These are phyloP conservation scores for Heliothis virescens DNA, from an alignment of 1,140 invertebrate species.

Conservation along the genomic window DNA sequence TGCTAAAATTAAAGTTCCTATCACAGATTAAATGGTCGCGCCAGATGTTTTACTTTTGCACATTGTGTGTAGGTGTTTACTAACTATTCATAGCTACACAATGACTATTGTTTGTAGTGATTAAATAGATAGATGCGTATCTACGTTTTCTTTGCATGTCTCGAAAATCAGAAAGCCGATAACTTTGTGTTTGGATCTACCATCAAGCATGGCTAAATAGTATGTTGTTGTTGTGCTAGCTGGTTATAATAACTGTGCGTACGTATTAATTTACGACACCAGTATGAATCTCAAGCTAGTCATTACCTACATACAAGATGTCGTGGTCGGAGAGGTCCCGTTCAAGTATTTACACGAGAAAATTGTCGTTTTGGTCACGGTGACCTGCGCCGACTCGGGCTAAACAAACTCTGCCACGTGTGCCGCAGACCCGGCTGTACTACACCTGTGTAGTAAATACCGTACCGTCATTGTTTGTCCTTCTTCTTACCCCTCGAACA, in stretches of 20 bases:
- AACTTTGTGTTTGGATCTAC: conserved; percentile 3
- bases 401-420: conserved; percentile 54
- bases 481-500: background rate
- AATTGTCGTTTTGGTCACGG: conserved; percentile 63
- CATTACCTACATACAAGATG: conserved; percentile 45
- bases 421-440: conserved; percentile 21
- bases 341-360: conserved; percentile 65
- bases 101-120: conserved; percentile 30
- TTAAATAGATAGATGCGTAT: conserved; percentile 12
- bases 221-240: background rate
- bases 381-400: conserved; percentile 43
- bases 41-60: conserved; percentile 36
- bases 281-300: conserved; percentile 5
- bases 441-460: conserved; percentile 51
- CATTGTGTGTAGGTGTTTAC: conserved; percentile 43
- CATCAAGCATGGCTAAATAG: background rate
- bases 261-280: conserved; percentile 42
- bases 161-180: conserved; percentile 12
- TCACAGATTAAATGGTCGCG: conserved; percentile 22
- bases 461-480: conserved; percentile 14
- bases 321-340: conserved; percentile 54
- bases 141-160: conserved; percentile 9
- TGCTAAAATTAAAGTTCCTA: background rate
- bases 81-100: conserved; percentile 35
- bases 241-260: conserved; percentile 29